Conservation (phyloP, 2,113 vertebrate species). For the Ginglymostoma cirratum region DNA sequence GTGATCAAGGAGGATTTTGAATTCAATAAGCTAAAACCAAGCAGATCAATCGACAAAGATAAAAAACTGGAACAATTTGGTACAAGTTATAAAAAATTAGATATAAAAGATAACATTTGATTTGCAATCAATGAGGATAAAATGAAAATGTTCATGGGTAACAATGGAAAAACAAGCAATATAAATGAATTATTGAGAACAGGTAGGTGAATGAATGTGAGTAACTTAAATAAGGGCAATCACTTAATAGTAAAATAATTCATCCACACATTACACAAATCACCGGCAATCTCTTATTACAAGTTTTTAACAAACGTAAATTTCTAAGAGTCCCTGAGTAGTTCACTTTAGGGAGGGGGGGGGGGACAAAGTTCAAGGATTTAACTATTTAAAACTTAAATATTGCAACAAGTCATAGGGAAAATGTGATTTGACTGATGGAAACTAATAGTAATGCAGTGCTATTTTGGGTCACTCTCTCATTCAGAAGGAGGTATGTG, state of each 20-base stretch:
- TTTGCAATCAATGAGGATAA: neutral
- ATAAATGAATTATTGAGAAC: neutral
- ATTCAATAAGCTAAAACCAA: neutral
- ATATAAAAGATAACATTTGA: neutral
- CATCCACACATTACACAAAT: neutral
- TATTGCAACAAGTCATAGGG: neutral
- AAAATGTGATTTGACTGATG: neutral
- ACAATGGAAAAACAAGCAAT: neutral
- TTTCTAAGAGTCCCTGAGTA: slow-evolving; percentile 9
- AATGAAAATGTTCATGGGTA: neutral
- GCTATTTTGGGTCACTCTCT: neutral
- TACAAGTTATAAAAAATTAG: neutral
- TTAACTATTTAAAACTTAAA: neutral
- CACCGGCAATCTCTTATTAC: neutral
- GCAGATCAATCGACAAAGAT: neutral
- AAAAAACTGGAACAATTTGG: neutral
- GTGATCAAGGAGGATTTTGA: neutral
- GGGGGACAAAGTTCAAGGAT: neutral
- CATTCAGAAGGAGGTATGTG: slow-evolving; percentile 18
- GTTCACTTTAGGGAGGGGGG: neutral
- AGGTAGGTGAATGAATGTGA: neutral
- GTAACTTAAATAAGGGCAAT: neutral
- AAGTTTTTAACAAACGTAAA: neutral
- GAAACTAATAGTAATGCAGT: neutral
- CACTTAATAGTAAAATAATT: neutral